Conservation (phyloP, 2,888 invertebrate genomes). For the Diaperis boleti region DNA sequence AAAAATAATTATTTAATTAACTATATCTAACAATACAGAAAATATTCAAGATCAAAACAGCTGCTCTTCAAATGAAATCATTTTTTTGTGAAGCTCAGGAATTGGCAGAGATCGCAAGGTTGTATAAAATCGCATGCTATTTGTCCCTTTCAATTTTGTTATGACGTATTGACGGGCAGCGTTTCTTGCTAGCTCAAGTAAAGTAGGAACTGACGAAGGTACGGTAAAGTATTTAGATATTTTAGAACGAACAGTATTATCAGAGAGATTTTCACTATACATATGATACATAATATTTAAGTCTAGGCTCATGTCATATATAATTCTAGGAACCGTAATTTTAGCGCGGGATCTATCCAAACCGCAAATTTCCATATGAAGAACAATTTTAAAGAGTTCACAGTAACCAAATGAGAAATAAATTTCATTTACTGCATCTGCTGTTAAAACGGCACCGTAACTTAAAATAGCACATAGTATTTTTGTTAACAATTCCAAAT, state of each 20-base stretch:
- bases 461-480: neutral
- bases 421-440: neutral
- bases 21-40: neutral
- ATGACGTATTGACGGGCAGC: neutral
- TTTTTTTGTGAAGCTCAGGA: neutral
- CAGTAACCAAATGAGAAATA: neutral
- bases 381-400: neutral
- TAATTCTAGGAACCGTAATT: too few species aligned
- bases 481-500: neutral
- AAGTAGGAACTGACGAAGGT: neutral
- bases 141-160: neutral
- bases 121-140: neutral
- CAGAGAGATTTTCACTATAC: neutral
- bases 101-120: neutral
- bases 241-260: neutral
- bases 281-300: neutral
- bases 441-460: neutral
- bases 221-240: neutral
- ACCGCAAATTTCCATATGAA: neutral
- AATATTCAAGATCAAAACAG: neutral
- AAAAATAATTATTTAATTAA: neutral
- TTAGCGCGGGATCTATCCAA: neutral
- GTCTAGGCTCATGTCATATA: neutral
- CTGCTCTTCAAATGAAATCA: neutral
- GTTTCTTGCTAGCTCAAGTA: conserved; percentile 1